These are phyloP conservation scores for Pygmarrhopalites habei DNA, from an alignment of 1,140 invertebrate genomes.

Conservation along the genomic window DNA sequence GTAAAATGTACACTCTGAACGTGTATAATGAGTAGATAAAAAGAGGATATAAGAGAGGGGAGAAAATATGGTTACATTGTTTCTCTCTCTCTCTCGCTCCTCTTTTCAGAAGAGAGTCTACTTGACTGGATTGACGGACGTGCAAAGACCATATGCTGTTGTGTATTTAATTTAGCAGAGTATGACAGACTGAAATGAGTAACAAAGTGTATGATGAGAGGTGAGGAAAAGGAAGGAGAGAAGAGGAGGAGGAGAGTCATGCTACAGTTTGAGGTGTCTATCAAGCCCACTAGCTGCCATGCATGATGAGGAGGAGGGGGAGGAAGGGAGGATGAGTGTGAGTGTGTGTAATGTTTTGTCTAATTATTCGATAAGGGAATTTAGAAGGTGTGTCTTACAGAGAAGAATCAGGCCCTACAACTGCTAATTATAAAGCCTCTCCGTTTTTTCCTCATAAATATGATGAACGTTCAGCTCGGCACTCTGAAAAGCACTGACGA, in stretches of 20 bases:
- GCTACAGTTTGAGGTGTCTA: background rate
- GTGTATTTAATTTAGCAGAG: slow-evolving; percentile 6
- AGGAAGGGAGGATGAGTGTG: background rate
- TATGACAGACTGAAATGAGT: no score
- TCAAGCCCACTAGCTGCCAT: background rate
- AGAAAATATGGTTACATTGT: no score
- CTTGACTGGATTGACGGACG: no score
- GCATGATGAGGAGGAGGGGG: background rate
- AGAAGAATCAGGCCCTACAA: slow-evolving; percentile 28
- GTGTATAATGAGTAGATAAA: no score
- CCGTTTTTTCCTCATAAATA: slow-evolving; percentile 39
- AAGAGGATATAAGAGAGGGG: no score
- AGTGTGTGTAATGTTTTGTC: slow-evolving; percentile 14
- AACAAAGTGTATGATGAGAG: no score
- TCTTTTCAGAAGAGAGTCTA: no score
- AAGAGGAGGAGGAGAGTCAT: background rate
- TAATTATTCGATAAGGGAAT: slow-evolving; percentile 37
- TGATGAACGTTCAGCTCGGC: slow-evolving; percentile 36
- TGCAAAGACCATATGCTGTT: slow-evolving; percentile 9
- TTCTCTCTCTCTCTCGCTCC: no score
- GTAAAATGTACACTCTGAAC: no score
- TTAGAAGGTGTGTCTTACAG: slow-evolving; percentile 33
- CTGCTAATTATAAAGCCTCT: slow-evolving; percentile 38
- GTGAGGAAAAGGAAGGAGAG: no score
- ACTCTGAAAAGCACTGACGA: slow-evolving; percentile 29